Base-by-base conservation (phyloP, 1,140 invertebrate species). In the Drosophila yakuba region DNA sequence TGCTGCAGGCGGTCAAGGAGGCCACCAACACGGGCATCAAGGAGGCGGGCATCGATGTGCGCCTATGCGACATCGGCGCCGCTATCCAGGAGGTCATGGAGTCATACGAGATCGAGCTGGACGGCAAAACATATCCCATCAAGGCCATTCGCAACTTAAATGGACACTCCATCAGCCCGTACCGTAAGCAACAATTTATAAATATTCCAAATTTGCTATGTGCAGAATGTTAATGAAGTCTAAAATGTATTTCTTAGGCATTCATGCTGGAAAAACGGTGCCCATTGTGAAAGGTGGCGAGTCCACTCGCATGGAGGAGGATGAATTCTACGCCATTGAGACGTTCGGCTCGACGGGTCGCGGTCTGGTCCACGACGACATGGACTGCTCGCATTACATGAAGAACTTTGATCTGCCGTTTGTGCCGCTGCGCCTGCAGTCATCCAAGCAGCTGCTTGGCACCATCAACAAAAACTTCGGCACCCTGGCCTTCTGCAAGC, bases 311-410 rank as follows among this genome's bases (percentile, higher is more conserved):
- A 99, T 99, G 99, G 99, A 99, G 93, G 98, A 99, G 93, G 97
- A 98, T 92, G 98, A 99, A 93, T 98, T 99, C 91, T 99, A 99
- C 94, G 99, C 99, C 0, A 99, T 99, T 74, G 99, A 99, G 93
- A 99, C 99, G 0, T 99, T 99, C 92, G 99, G 99, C 7, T 99
- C 98, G 3, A 99, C 99, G 12, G 99, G 99, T 4, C 96, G 96
- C 74, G 99, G 99, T 12, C 94, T 97, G 57, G 98, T 99, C 2
- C 98, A 99, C 92, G 98, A 99, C 93, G 99, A 99, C 92, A 98
- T 99, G 97, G 99, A 99, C 90, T 97, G 97, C 72, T 99, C 98
- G 35, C 99, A 99, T 94, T 99, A 99, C 91, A 99, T 99, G 99
- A 99, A 99, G 93, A 98, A 99, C 92, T 99, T 97, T 93, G 98